Conservation (phyloP, 2,113 vertebrate genomes). For the Malurus alboscapulatus region DNA sequence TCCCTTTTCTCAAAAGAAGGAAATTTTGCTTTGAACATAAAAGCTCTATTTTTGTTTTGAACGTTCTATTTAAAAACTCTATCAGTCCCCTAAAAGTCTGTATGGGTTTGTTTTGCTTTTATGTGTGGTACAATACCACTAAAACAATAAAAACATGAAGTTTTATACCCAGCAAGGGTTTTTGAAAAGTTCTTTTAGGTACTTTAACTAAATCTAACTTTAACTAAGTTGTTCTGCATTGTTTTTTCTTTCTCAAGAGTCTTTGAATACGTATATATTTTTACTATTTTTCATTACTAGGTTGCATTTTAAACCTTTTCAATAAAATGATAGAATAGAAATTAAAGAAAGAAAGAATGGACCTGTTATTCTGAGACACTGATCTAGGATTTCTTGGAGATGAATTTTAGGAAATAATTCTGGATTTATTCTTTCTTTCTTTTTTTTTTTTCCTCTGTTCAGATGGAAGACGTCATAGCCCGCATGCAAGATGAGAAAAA, state of each 20-base stretch:
- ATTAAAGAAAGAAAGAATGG: not conserved
- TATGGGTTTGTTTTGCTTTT: not conserved
- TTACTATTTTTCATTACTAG: not conserved
- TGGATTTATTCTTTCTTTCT: not conserved
- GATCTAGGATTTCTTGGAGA: not conserved
- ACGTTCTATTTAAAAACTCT: not conserved
- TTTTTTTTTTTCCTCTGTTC: not conserved
- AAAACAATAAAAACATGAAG: not conserved
- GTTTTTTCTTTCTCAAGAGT: not conserved
- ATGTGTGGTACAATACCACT: not conserved
- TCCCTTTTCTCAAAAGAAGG: not conserved
- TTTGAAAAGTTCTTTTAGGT: not conserved
- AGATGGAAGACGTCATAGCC: constrained; percentile 98
- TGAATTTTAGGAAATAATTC: constrained; percentile 5
- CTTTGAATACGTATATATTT: not conserved
- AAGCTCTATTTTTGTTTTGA: not conserved
- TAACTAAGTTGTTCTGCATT: not conserved
- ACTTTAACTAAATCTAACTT: not conserved
- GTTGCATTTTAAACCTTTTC: not conserved
- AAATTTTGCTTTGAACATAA: not conserved
- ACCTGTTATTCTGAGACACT: not conserved
- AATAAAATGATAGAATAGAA: not conserved
- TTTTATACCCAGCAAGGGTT: not conserved
- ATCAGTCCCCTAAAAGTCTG: not conserved
- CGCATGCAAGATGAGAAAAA: constrained; percentile 98